phyloP scores from a whole-genome alignment of 1,140 invertebrate genomes.

The Venturia canescens region DNA sequence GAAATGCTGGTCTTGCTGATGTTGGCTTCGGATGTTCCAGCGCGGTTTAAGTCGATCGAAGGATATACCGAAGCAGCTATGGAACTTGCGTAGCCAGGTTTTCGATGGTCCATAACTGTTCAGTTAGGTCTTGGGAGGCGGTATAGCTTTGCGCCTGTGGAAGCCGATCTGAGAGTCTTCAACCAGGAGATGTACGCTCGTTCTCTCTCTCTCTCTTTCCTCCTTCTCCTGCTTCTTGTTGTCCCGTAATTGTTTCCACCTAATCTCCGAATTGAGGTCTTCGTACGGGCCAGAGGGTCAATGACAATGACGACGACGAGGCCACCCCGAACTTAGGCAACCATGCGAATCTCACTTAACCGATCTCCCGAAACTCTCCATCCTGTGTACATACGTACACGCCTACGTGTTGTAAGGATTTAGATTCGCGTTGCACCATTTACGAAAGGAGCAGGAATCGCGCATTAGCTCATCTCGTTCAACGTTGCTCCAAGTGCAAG shows the following conservation, averaged over 20 bases:
- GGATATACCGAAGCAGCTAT: neutral
- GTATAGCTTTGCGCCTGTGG: neutral
- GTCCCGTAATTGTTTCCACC: constrained; percentile 28
- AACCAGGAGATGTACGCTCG: neutral
- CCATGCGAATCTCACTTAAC: neutral
- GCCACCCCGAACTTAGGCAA: neutral
- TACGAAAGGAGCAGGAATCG: neutral
- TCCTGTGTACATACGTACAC: neutral
- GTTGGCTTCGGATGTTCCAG: neutral
- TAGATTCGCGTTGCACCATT: constrained; percentile 16
- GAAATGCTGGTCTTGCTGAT: constrained; percentile 35
- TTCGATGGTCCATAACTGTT: neutral
- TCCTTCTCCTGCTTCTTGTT: neutral
- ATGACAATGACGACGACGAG: constrained; percentile 24
- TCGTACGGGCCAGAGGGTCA: constrained; percentile 16
- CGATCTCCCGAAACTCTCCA: constrained; percentile 3
- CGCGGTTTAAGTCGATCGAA: neutral
- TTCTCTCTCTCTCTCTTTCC: neutral
- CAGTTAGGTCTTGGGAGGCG: neutral
- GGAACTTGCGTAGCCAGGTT: constrained; percentile 3
- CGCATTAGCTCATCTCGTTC: constrained; percentile 4
- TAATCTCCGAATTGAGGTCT: constrained; percentile 31
- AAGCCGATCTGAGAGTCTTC: neutral
- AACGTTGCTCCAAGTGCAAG: neutral
- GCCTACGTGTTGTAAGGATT: neutral